Conservation (phyloP, 2,888 invertebrate genomes). For the Orthonevra nobilis region DNA sequence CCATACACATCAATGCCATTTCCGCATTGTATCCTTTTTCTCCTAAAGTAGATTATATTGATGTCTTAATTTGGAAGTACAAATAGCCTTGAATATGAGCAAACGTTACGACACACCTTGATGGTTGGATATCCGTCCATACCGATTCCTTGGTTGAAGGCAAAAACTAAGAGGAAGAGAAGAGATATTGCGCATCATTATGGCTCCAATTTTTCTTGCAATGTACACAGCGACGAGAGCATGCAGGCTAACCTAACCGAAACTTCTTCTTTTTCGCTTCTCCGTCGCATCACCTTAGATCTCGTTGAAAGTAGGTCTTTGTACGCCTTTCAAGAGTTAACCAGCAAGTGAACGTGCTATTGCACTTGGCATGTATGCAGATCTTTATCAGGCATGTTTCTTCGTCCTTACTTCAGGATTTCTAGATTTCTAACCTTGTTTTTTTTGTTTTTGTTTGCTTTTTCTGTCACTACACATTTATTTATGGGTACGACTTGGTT, state of each 20-base stretch:
- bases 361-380: conserved; percentile 26
- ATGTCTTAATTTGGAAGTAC: conserved; percentile 51
- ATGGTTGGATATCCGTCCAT: too few species aligned
- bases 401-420: neutral
- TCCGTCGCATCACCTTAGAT: too few species aligned
- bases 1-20: neutral
- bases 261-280: neutral
- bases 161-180: too few species aligned
- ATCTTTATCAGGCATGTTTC: conserved; percentile 5
- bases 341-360: neutral
- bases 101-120: too few species aligned
- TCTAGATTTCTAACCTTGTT: too few species aligned
- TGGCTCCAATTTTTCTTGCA: conserved; percentile 30
- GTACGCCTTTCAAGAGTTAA: neutral
- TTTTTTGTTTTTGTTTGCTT: neutral
- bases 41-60: conserved; percentile 42
- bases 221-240: conserved; percentile 19
- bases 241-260: conserved; percentile 4
- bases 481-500: conserved; percentile 6
- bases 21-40: conserved; percentile 15
- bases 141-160: conserved; percentile 1
- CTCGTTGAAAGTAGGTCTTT: neutral
- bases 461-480: conserved; percentile 20
- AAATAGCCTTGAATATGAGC: conserved; percentile 30
- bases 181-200: conserved; percentile 50